Evolutionary conservation across 2,113 vertebrate species (phyloP).

Genomic region (Callospermophilus lateralis): DNA sequence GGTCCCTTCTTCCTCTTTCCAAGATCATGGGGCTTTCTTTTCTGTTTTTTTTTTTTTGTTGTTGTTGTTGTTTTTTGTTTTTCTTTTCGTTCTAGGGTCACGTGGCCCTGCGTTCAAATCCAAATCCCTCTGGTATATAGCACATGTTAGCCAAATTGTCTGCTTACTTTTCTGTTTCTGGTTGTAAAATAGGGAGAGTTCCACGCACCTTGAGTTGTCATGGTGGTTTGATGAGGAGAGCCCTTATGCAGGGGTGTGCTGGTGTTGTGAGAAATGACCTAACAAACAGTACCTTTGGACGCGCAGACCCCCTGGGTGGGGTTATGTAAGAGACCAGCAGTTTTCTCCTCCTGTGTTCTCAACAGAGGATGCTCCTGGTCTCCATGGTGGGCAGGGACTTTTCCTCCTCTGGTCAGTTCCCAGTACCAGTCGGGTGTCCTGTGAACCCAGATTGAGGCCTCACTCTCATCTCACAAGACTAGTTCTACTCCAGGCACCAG

Average conservation of each 20-base stretch:
- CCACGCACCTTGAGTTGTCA: background rate
- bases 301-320: background rate
- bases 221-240: background rate
- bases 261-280: background rate
- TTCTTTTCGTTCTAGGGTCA: background rate
- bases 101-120: background rate
- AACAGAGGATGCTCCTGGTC: too few species aligned
- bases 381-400: too few species aligned
- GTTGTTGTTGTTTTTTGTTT: too few species aligned
- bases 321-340: background rate
- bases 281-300: background rate
- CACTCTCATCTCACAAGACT: too few species aligned
- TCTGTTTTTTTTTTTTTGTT: too few species aligned
- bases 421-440: too few species aligned
- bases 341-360: background rate
- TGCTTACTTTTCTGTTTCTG: background rate
- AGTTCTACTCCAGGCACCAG: too few species aligned
- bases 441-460: too few species aligned
- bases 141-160: background rate
- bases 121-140: background rate
- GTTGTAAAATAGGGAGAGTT: background rate
- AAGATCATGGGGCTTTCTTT: background rate
- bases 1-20: background rate
- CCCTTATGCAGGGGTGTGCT: background rate
- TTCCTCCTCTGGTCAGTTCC: too few species aligned